Percentiles rank a stretch among this genome's conserved stretches.
Evolutionary conservation across 2,113 vertebrate genomes (phyloP).

Genomic region (Shinisaurus crocodilurus): DNA sequence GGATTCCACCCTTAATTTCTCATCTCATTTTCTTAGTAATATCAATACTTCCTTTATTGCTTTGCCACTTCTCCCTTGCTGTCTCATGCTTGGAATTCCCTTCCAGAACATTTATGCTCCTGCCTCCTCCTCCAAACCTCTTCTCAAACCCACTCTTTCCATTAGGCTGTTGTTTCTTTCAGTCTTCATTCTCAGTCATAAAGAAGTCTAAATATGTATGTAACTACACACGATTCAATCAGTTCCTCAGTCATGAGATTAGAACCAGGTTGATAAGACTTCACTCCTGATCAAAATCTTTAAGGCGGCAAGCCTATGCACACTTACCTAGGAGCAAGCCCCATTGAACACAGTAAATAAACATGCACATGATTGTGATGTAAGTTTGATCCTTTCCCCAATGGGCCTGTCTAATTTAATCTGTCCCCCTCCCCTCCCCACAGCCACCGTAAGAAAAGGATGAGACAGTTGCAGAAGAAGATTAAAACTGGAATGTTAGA

Average conservation of each 20-base stretch:
- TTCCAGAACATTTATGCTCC: no score
- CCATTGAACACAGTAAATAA: no score
- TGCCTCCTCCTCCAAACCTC: not conserved
- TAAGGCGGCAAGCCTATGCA: no score
- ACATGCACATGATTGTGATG: not conserved
- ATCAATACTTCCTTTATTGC: not conserved
- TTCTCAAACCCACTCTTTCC: not conserved
- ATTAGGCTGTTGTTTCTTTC: not conserved
- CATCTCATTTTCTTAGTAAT: not conserved
- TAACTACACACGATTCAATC: not conserved
- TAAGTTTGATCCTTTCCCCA: not conserved
- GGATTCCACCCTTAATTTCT: not conserved
- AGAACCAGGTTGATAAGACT: not conserved
- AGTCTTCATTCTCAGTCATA: not conserved
- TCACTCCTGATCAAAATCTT: not conserved
- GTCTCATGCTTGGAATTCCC: not conserved
- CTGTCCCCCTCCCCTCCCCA: not conserved
- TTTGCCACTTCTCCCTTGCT: not conserved
- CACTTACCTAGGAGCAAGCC: not conserved
- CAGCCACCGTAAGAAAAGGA: slow-evolving; percentile 96
- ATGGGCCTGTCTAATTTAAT: not conserved
- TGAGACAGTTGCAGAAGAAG: slow-evolving; percentile 97
- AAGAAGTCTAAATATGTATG: not conserved
- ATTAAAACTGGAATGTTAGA: slow-evolving; percentile 93
- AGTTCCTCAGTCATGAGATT: not conserved